Evolutionary conservation across 2,888 invertebrate genomes (phyloP), one percentile per base, ranked within the genome.

Genomic region (Allophyes oxyacanthae): DNA sequence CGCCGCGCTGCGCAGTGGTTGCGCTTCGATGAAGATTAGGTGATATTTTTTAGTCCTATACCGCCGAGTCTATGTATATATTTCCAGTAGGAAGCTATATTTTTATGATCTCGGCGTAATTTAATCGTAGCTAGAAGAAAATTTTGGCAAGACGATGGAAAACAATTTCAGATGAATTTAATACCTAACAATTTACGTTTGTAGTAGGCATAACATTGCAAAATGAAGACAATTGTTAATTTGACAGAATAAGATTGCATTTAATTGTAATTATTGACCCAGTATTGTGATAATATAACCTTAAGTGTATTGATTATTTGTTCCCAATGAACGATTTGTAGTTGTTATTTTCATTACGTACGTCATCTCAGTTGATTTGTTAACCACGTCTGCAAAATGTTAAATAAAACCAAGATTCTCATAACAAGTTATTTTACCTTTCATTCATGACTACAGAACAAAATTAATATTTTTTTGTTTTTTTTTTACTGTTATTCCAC

Each of bases 201-300:
- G 11, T 41, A 68, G 20, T 52, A 49, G 30, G 46, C 34, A 33
- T 60, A 32, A 10, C 20, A n/a, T n/a, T 30, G 75, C 79, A 83
- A 62, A 56, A 73, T 54, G 51, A 72, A 72, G 75, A 81, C 75
- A 67, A 67, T 68, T 74, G 56, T 76, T 53, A 25, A 37, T 49
- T 72, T 72, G 64, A 68, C 73, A 61, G 32, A 44, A 53, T 79
- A 74, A 77, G 75, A 75, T 77, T 87, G 89, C 88, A 89, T 89
- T 90, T 89, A 86, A 28, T 20, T 81, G 77, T 84, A 79, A 83
- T 81, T 60, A 77, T 62, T 79, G 76, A 79, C 77, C 79, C 77
- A 78, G 75, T 79, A 86, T 86, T 87, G 87, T 89, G 87, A 88
- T 89, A 88, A 80, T 84, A 77, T 82, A 75, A 77, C 70, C 75